Base-by-base conservation (phyloP, 2,797 vertebrate species). In the Amphiprion clarkii region DNA sequence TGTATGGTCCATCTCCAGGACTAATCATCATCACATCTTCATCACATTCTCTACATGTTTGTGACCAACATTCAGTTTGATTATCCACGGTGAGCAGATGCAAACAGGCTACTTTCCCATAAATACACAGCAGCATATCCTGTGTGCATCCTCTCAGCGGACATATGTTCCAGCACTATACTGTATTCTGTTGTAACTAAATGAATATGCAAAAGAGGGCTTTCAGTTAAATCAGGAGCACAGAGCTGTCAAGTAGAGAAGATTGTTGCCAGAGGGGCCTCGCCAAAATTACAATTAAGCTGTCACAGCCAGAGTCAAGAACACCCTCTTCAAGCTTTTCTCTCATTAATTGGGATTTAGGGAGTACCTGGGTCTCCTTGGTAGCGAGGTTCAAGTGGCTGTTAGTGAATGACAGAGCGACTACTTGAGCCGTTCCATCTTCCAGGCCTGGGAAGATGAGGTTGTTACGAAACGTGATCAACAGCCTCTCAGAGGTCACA, bases 271-370 rank as follows among this genome's bases (percentile, higher is more conserved):
- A 88, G 88, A 92, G 93, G 94, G 92, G 92, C 89, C 76, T 88
- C 77, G 55, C 85, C 82, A 90, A 93, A 93, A 94, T 93, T 89
- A 94, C 95, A 95, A 95, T 95, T 95, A 95, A 94, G 92, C 91
- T 89, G 91, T 94, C 88, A 93, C 91, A 88, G 91, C 81, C 87
- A 73, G 91, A 94, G 94, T 95, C 94, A 95, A 95, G 95, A 93
- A 93, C 89, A 87, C 80, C 92, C 94, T 93, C 92, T 93, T 89
- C 85, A 94, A 90, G 88, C 90, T 89, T 90, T 93, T 94, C 92
- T 92, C 93, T 94, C 93, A 94, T 95, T 95, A 95, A 95, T 93
- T 92, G 92, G 91, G 94, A 93, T 95, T 94, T 92, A 87, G 94
- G 94, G 94, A 95, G 93, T 90, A 92, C 93, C 91, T 92, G 89